phyloP scores from a whole-genome alignment of 2,888 invertebrate genomes.

The Drosophila yooni region DNA sequence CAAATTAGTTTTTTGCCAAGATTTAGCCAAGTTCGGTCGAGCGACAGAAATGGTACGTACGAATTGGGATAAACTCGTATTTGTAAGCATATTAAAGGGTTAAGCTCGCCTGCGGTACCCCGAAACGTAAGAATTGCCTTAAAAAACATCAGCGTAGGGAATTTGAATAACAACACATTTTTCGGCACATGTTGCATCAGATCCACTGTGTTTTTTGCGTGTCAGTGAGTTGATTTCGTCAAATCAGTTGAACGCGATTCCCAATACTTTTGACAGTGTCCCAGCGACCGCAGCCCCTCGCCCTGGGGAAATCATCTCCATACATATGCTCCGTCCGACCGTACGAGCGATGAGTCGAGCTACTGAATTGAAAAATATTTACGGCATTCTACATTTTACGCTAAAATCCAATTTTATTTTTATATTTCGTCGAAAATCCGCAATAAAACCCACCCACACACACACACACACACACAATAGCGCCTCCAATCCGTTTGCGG shows the following conservation, averaged over 20 bases:
- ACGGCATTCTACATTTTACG: conserved; percentile 74
- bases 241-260: conserved; percentile 79
- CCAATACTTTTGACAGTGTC: conserved; percentile 63
- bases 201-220: conserved; percentile 31
- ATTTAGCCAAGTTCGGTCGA: conserved; percentile 54
- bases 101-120: conserved; percentile 28
- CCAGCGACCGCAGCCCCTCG: conserved; percentile 45
- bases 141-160: conserved; percentile 30
- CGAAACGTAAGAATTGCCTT: conserved; percentile 11
- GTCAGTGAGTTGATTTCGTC: conserved; percentile 67
- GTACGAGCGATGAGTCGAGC: conserved; percentile 45
- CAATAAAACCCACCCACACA: conserved; percentile 60
- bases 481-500: conserved; percentile 17
- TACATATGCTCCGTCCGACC: conserved; percentile 61
- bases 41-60: conserved; percentile 44
- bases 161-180: conserved; percentile 51
- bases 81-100: conserved; percentile 46
- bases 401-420: conserved; percentile 80
- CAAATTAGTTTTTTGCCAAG: conserved; percentile 71
- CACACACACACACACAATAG: neutral
- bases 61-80: conserved; percentile 20
- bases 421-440: conserved; percentile 73
- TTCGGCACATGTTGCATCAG: conserved; percentile 67
- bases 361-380: conserved; percentile 79
- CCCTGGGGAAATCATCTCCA: conserved; percentile 70